Conservation (phyloP, 2,113 vertebrate genomes). For the Embiotoca jacksoni region DNA sequence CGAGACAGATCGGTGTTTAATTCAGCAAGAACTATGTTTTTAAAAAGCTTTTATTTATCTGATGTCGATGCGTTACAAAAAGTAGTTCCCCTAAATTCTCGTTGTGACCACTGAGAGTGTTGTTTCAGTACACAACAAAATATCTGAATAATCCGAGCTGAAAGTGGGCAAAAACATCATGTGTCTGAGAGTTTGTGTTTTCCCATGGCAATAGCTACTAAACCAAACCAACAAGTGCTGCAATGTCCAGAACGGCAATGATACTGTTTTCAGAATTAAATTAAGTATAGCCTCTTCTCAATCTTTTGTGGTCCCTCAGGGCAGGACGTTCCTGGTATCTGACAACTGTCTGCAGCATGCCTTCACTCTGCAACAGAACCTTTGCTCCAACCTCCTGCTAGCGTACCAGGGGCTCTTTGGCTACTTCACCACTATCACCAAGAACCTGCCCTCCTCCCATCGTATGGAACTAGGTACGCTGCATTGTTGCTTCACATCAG, state of each 20-base stretch:
- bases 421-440: slow-evolving; percentile 91
- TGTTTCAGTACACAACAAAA: not conserved
- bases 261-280: slow-evolving; percentile 1
- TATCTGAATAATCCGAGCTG: not conserved
- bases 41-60: no score
- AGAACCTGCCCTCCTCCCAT: slow-evolving; percentile 93
- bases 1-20: no score
- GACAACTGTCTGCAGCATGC: slow-evolving; percentile 95
- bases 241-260: not conserved
- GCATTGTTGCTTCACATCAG: slow-evolving; percentile 18
- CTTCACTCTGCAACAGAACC: slow-evolving; percentile 92
- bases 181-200: no score
- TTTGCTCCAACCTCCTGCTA: slow-evolving; percentile 92
- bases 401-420: slow-evolving; percentile 96
- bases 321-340: slow-evolving; percentile 92
- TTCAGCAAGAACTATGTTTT: no score
- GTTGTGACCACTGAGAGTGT: not conserved
- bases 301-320: slow-evolving; percentile 80
- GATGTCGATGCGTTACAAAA: no score
- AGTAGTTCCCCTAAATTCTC: not conserved
- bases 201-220: no score
- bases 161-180: not conserved
- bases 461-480: slow-evolving; percentile 92
- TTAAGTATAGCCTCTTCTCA: not conserved
- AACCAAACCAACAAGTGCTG: not conserved